A percentile compares a stretch with the other conserved stretches of the same genome.
Conservation (phyloP, 2,113 vertebrate genomes). For the Tychaedon coryphoeus region DNA sequence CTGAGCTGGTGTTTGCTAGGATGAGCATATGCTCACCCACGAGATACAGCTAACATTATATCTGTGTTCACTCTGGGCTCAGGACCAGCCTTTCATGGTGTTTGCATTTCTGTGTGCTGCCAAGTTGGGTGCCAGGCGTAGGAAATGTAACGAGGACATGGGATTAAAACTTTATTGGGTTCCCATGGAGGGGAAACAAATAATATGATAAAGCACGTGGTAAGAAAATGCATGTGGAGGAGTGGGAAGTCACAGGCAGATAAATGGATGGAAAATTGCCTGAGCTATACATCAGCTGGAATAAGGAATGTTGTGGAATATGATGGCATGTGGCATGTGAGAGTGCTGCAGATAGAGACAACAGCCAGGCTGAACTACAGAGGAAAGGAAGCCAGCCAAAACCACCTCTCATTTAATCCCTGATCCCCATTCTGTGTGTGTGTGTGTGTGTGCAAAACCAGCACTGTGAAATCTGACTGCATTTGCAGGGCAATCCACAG, state of each 20-base stretch:
- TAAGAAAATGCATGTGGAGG: neutral
- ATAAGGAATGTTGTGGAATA: neutral
- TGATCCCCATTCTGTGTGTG: neutral
- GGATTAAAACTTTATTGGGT: conserved; percentile 5
- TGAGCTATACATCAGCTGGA: neutral
- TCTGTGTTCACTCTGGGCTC: neutral
- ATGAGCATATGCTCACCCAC: neutral
- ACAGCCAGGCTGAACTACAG: neutral
- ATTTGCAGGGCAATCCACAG: neutral
- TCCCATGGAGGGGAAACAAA: neutral
- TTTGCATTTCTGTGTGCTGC: neutral
- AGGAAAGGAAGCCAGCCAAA: neutral
- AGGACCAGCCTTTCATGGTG: neutral
- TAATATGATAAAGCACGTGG: neutral
- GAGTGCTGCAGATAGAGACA: neutral
- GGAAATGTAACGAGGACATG: neutral
- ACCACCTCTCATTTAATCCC: neutral
- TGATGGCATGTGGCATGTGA: neutral
- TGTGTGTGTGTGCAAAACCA: neutral
- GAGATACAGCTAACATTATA: neutral
- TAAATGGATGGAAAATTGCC: neutral
- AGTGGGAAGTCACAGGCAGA: neutral
- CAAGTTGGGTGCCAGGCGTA: neutral
- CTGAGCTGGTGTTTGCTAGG: neutral
- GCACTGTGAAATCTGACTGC: neutral